phyloP scores from a whole-genome alignment of 2,113 vertebrate genomes.

The Atrichornis clamosus region DNA sequence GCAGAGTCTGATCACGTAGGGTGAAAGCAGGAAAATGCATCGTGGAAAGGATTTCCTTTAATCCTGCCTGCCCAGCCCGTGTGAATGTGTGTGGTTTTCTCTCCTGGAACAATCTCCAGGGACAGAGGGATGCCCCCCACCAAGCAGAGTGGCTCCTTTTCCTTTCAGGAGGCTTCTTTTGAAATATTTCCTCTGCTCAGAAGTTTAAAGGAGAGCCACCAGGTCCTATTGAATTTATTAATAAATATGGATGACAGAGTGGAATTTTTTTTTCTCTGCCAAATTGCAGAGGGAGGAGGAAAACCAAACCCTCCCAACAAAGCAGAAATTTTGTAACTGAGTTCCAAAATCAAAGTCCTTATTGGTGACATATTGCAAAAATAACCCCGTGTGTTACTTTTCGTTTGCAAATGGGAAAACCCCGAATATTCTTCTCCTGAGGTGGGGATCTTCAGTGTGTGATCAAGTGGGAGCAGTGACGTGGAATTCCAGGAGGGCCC shows the following conservation, averaged over 20 bases:
- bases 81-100: neutral
- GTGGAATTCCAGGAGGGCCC: neutral
- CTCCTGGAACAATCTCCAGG: neutral
- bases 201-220: neutral
- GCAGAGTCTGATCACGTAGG: neutral
- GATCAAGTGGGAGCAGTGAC: neutral
- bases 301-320: neutral
- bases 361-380: neutral
- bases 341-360: neutral
- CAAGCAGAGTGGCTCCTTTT: neutral
- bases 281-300: neutral
- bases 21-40: neutral
- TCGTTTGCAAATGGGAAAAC: neutral
- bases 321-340: neutral
- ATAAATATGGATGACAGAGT: neutral
- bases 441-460: neutral
- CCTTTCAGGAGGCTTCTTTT: neutral
- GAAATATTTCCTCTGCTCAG: neutral
- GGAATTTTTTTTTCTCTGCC: neutral
- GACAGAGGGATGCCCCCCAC: neutral
- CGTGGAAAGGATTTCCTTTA: slow-evolving; percentile 35
- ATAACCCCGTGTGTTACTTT: neutral
- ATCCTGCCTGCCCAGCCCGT: neutral
- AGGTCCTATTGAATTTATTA: neutral
- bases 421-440: neutral